Base-by-base conservation (phyloP, 2,113 vertebrate species). In the Microtus oregoni region DNA sequence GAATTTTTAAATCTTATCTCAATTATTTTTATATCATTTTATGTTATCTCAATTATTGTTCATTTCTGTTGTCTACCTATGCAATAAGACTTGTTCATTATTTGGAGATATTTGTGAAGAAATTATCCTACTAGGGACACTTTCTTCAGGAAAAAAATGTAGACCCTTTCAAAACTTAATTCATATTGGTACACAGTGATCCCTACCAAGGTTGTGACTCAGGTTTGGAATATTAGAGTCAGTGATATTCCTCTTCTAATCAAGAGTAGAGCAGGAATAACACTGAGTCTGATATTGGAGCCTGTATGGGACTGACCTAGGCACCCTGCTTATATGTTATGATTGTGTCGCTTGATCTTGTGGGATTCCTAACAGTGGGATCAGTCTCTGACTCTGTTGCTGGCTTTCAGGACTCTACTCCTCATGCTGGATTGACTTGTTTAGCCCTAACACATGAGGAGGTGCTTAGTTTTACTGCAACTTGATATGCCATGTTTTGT, bases 41-140 rank as follows among this genome's bases (percentile, higher is more conserved):
- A 96, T 94, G 6, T 32, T 13, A n/a, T 86, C 32, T 28, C 19
- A 82, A 28, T 65, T 89, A 44, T 30, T 55, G 26, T 14, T 95
- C 19, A 91, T 91, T 91, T 92, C 32, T 95, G 15, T 93, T 14
- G 73, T 83, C 55, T 73, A 63, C 17, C 7, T 94, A 30, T 77
- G 61, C 50, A 77, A 14, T 94, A 89, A 61, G 32, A 78, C 30
- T 96, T 77, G 44, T 32, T 90, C 83, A 90, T 90, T 86, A 90
- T 88, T 67, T 90, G 47, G 35, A 55, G 32, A 96, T 79, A 83
- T 88, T 83, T 95, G 24, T 88, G 30, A 92, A 90, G 8, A 88
- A 92, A 65, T 79, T 47, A 26, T 44, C 6, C 8, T 67, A 38
- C 61, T 91, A 30, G 63, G 26, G 78, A 81, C 32, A 10, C 17